Base-by-base conservation (phyloP, 1,140 invertebrate species). In the Mycetomoellerius zeteki region DNA sequence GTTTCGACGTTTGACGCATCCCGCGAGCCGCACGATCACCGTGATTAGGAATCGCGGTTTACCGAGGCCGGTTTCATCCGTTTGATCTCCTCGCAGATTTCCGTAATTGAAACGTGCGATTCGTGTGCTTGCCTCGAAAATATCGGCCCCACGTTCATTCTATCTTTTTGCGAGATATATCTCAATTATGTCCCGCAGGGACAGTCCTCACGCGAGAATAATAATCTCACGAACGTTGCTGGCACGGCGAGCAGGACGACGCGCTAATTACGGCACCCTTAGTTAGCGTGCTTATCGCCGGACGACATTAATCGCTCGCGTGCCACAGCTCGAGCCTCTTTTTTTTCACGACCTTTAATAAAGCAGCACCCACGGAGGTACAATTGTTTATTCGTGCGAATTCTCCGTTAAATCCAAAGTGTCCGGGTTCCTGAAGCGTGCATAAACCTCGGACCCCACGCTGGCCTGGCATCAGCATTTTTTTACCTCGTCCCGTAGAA, bases 401-500 rank as follows among this genome's bases (percentile, higher is more conserved):
- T 64, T 71, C 80, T 69, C 73, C 75, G 86, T 73, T 86, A 78
- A 92, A 84, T 90, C 85, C 82, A 47, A 91, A 92, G 90, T 93
- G 87, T 92, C 89, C 89, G 89, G 82, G 91, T 92, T 92, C 87
- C 80, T 86, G 89, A 91, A 92, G 88, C 92, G 91, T 89, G 91
- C 92, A 91, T 87, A 86, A 92, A 78, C 80, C 73, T 27, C 84
- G 24, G 92, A 93, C 93, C 92, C 89, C 92, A 93, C 92, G 92
- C 92, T 94, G 92, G 73, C 89, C 91, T 90, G 89, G 87, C 90
- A 91, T 92, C 90, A 86, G 75, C 71, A 92, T 90, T 91, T 94
- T 94, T 93, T 94, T 92, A 91, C 87, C 62, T 75, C 64, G 88
- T 78, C 86, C 86, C 56, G 50, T 75, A 80, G 90, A 92, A 92